Conservation (phyloP, 1,140 invertebrate genomes). For the Solen grandis region DNA sequence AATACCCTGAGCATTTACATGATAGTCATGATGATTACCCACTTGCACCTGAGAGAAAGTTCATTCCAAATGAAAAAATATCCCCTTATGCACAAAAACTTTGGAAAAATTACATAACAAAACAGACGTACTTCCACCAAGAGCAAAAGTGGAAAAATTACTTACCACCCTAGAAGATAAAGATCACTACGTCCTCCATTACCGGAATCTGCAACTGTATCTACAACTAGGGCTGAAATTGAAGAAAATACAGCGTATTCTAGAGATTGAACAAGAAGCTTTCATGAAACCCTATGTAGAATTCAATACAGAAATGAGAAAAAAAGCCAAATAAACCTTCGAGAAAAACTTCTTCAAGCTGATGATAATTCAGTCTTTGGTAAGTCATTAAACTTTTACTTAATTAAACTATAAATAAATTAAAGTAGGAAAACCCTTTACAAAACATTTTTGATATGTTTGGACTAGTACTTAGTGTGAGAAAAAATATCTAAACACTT, state of each 20-base stretch:
- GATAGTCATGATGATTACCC: conserved; percentile 83
- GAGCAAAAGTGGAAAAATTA: conserved; percentile 27
- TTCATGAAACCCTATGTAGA: conserved; percentile 13
- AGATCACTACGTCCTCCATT: conserved; percentile 1
- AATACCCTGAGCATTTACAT: conserved; percentile 81
- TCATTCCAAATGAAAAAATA: conserved; percentile 47
- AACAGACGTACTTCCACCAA: conserved; percentile 11
- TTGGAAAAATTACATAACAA: conserved; percentile 47
- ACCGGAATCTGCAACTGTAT: not conserved
- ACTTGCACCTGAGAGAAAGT: conserved; percentile 78
- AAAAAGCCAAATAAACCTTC: conserved; percentile 14
- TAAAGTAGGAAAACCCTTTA: not conserved
- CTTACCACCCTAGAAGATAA: conserved; percentile 5
- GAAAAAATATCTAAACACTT: too few species aligned
- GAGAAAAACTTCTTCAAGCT: conserved; percentile 27
- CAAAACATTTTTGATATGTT: not conserved
- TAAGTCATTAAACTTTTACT: conserved; percentile 6
- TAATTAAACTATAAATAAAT: not conserved
- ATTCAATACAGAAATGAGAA: conserved; percentile 5
- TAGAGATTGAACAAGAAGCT: conserved; percentile 14
- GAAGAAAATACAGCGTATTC: conserved; percentile 2
- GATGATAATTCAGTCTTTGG: conserved; percentile 31
- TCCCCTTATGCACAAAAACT: conserved; percentile 49
- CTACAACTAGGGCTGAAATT: conserved; percentile 13
- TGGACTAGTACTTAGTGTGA: too few species aligned